Base-by-base conservation (phyloP, 2,113 vertebrate species). In the Aegotheles bennettii region DNA sequence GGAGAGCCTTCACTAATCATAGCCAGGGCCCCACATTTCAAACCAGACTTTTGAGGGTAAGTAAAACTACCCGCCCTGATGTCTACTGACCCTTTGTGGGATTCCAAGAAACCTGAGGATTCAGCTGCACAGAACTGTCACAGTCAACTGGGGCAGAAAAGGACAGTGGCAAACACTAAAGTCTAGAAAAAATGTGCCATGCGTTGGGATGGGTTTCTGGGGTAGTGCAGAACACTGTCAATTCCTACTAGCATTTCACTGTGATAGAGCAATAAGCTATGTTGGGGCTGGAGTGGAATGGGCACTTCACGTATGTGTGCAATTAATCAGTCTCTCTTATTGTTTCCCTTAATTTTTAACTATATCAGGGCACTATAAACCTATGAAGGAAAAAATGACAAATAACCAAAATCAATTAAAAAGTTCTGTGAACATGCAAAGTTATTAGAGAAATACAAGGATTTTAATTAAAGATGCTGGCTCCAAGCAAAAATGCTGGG, bases 401-500 rank as follows among this genome's bases (percentile, higher is more conserved):
- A 97, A 93, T 92, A 97, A 96, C 74, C 91, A 87, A 97, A 98
- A 98, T 98, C 97, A 96, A 98, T 98, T 93, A 56, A 67, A 69
- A 95, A 95, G 63, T 76, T 90, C 94, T 95, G 94, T 10, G 69
- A 96, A 96, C 95, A 96, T 63, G 78, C 73, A 77, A 91, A 97
- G 94, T 97, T 98, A 97, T 97, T 97, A 97, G 89, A 90, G 90
- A 91, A 95, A 96, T 93, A 98, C 95, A 96, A 92, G 93, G 84
- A 70, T 96, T 97, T 98, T 98, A 98, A 98, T 98, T 97, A 98
- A 97, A 97, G 88, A 93, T 78, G 89, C 69, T 95, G 87, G 75
- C 94, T 97, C 92, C 92, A 77, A 84, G 95, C 94, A 97, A 94
- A 95, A 95, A 61, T 24, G 53, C 12, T 11, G 87, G 75, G 74